phyloP scores from a whole-genome alignment of 2,888 invertebrate species.

The Drosophila maculinotata region DNA sequence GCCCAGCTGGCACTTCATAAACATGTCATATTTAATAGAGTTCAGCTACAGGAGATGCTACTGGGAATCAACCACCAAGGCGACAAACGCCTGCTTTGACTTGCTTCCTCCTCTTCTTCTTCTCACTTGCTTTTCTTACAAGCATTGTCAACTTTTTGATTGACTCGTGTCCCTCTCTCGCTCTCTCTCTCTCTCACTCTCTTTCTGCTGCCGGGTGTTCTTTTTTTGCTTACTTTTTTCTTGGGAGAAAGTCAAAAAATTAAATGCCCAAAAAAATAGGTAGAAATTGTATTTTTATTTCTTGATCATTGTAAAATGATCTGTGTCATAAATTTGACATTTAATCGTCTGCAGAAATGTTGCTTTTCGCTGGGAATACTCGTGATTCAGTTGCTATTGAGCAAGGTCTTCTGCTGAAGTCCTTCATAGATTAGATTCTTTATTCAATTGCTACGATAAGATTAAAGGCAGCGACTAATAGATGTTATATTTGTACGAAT shows the following conservation, averaged over 20 bases:
- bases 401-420: constrained; percentile 41
- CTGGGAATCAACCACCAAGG: constrained; percentile 56
- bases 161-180: constrained; percentile 55
- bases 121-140: constrained; percentile 52
- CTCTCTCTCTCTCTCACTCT: constrained; percentile 1
- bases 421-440: constrained; percentile 29
- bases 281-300: constrained; percentile 39
- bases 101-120: constrained; percentile 32
- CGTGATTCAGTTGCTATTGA: constrained; percentile 32
- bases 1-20: constrained; percentile 80
- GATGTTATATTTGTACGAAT: neutral
- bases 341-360: constrained; percentile 60
- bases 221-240: constrained; percentile 53
- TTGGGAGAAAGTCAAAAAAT: constrained; percentile 47
- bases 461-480: constrained; percentile 36
- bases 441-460: constrained; percentile 28
- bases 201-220: constrained; percentile 50
- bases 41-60: constrained; percentile 54
- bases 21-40: constrained; percentile 83
- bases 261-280: constrained; percentile 43
- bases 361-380: neutral
- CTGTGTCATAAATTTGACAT: constrained; percentile 75
- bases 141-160: constrained; percentile 56
- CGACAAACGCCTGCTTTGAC: constrained; percentile 51
- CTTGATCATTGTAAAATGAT: constrained; percentile 68